A percentile compares a stretch with the other conserved stretches of the same genome.
These are phyloP conservation scores for Pyrrhia umbra DNA, from an alignment of 2,888 invertebrate species.

Conservation along the genomic window DNA sequence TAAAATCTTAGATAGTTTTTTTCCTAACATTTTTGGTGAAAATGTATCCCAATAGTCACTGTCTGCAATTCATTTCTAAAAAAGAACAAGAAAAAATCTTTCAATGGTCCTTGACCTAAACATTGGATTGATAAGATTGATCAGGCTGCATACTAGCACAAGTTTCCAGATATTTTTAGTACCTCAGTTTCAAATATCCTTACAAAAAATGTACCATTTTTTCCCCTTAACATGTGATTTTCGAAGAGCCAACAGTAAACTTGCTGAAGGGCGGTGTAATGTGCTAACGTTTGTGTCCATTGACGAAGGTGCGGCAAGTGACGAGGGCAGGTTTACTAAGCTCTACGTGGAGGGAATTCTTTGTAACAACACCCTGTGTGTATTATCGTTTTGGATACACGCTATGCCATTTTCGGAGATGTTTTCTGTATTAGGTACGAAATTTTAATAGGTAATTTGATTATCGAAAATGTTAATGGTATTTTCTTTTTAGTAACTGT, in stretches of 20 bases:
- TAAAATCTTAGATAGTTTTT: too few relatives aligned
- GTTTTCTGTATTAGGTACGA: neutral
- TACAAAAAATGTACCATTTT: constrained; percentile 2
- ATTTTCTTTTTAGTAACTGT: neutral
- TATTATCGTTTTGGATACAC: constrained; percentile 40
- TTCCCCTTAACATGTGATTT: constrained; percentile 4
- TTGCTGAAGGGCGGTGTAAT: constrained; percentile 31
- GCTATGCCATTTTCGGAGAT: constrained; percentile 6
- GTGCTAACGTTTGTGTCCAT: constrained; percentile 56
- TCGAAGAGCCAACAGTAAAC: constrained; percentile 12
- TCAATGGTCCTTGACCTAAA: too few relatives aligned
- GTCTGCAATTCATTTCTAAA: too few relatives aligned
- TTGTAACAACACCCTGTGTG: constrained; percentile 39
- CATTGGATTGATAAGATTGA: too few relatives aligned
- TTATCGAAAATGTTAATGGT: neutral
- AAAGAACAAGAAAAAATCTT: too few relatives aligned
- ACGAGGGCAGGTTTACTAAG: constrained; percentile 52
- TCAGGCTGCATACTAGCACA: too few relatives aligned
- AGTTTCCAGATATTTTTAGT: too few relatives aligned
- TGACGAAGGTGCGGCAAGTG: constrained; percentile 57
- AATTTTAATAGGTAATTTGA: neutral
- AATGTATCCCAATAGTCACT: too few relatives aligned
- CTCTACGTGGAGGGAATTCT: constrained; percentile 52
- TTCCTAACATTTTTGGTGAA: too few relatives aligned
- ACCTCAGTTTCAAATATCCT: neutral